Conservation (phyloP, 1,140 invertebrate species). For the Pogonomyrmex barbatus region DNA sequence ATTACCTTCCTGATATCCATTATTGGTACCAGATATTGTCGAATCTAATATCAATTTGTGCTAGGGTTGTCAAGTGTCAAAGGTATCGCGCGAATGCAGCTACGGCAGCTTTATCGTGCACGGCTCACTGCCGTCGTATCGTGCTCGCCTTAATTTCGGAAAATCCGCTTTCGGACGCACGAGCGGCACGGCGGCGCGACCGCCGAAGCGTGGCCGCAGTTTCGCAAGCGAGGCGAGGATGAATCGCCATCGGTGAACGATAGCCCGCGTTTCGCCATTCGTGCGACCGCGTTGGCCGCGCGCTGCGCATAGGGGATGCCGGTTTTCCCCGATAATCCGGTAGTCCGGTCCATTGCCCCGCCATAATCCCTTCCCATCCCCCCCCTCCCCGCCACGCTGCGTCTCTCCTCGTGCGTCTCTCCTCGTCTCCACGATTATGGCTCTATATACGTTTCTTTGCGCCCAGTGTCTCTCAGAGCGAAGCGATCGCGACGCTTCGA, state of each 20-base stretch:
- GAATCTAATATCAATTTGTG: constrained; percentile 51
- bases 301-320: constrained; percentile 69
- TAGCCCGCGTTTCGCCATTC: constrained; percentile 64
- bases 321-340: constrained; percentile 81
- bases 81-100: constrained; percentile 42
- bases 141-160: constrained; percentile 64
- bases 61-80: constrained; percentile 47
- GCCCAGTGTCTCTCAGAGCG: background rate
- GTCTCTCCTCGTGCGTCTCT: background rate
- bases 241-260: constrained; percentile 69
- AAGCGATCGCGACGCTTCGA: background rate
- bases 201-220: constrained; percentile 53
- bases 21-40: constrained; percentile 43
- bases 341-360: constrained; percentile 75
- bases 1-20: background rate
- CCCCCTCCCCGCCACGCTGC: background rate
- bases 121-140: constrained; percentile 39
- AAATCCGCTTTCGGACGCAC: constrained; percentile 60
- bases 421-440: constrained; percentile 27
- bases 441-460: background rate
- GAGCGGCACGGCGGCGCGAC: constrained; percentile 19
- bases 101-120: constrained; percentile 52
- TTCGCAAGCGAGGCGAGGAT: constrained; percentile 41
- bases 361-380: constrained; percentile 54
- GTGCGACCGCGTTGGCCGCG: constrained; percentile 57